phyloP scores from a whole-genome alignment of 2,888 invertebrate species.

The Pyrrhosoma nymphula region DNA sequence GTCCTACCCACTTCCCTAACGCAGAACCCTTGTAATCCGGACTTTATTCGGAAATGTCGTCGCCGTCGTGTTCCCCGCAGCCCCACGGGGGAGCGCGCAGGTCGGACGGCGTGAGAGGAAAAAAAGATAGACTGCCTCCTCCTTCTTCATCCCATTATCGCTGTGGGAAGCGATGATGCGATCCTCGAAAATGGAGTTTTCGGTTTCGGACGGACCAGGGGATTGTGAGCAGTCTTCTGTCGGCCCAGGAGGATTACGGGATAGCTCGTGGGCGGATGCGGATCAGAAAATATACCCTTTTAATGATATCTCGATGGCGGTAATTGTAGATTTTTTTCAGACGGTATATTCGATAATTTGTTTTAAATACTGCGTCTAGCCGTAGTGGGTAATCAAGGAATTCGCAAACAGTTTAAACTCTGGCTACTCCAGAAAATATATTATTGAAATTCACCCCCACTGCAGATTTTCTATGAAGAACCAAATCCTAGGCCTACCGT shows the following conservation, averaged over 20 bases:
- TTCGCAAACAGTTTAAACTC: too few species aligned
- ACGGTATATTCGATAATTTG: too few species aligned
- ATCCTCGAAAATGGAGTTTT: not conserved
- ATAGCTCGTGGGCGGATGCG: not conserved
- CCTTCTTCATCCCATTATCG: not conserved
- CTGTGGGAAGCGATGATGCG: not conserved
- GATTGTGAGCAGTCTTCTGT: not conserved
- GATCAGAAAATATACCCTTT: not conserved
- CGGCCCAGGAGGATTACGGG: not conserved
- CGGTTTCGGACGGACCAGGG: not conserved
- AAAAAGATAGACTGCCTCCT: not conserved
- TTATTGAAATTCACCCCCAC: too few species aligned
- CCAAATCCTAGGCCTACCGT: too few species aligned
- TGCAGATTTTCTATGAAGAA: too few species aligned
- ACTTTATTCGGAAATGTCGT: not conserved
- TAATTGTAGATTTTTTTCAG: too few species aligned
- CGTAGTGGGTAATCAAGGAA: too few species aligned
- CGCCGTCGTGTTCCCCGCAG: not conserved
- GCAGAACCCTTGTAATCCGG: constrained; percentile 2
- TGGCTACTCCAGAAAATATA: too few species aligned
- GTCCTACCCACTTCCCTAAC: not conserved
- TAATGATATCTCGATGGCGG: too few species aligned
- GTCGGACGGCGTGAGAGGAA: not conserved
- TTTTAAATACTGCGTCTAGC: too few species aligned
- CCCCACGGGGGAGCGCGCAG: not conserved